Conservation (phyloP, 2,888 invertebrate genomes). For the Meliscaeva auricollis region DNA sequence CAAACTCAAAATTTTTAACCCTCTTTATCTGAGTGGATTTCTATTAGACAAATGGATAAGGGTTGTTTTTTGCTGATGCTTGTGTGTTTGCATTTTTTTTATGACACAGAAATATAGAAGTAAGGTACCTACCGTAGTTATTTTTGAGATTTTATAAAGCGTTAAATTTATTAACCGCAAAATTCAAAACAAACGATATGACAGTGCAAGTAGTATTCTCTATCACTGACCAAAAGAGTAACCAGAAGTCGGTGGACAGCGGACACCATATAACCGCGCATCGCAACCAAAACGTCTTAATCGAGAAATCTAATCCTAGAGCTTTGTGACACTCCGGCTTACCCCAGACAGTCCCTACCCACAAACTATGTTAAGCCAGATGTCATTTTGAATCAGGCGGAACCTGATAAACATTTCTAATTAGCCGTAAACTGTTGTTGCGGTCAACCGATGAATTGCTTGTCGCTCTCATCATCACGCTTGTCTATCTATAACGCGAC, state of each 20-base stretch:
- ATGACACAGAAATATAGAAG: background rate
- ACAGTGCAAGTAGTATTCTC: too few species aligned
- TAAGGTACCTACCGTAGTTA: background rate
- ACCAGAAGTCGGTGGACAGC: background rate
- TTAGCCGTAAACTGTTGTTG: constrained; percentile 74
- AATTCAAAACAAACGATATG: background rate
- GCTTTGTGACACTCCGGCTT: constrained; percentile 64
- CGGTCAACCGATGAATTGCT: constrained; percentile 60
- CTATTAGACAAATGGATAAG: constrained; percentile 68
- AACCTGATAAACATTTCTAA: constrained; percentile 64
- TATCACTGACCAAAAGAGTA: background rate
- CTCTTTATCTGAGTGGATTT: constrained; percentile 73
- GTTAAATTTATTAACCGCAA: constrained; percentile 49
- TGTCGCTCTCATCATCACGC: constrained; percentile 21
- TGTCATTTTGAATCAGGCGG: constrained; percentile 37
- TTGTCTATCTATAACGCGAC: constrained; percentile 11
- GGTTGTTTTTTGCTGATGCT: too few species aligned
- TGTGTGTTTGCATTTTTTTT: background rate
- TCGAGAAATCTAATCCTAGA: constrained; percentile 61
- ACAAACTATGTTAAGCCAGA: too few species aligned
- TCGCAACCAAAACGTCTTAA: constrained; percentile 40
- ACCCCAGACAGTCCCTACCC: background rate
- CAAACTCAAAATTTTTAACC: constrained; percentile 62
- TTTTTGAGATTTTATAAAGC: constrained; percentile 43
- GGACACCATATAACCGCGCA: background rate